Conservation (phyloP, 2,113 vertebrate species). For the Thomomys bottae region DNA sequence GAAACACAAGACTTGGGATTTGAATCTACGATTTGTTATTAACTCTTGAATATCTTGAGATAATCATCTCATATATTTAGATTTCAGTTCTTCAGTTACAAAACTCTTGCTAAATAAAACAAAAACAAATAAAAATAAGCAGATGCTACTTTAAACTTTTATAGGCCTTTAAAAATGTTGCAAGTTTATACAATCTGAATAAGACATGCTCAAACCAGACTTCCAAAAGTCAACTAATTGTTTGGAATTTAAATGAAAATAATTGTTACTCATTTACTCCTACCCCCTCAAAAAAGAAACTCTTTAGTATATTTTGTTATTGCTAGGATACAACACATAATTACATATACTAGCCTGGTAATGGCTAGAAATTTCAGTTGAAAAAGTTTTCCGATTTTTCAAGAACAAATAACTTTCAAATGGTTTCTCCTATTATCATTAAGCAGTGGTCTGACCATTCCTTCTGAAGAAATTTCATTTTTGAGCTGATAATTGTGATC, state of each 20-base stretch:
- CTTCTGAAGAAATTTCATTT: neutral
- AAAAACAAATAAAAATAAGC: conserved; percentile 8
- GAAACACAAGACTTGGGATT: conserved; percentile 7
- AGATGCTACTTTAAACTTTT: neutral
- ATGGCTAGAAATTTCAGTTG: conserved; percentile 2
- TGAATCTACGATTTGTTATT: neutral
- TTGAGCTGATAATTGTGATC: neutral
- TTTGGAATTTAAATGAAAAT: neutral
- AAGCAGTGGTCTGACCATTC: neutral
- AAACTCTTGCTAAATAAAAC: neutral
- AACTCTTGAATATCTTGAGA: neutral
- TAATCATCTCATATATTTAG: neutral
- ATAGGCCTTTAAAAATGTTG: neutral
- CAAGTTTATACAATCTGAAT: neutral
- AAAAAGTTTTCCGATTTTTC: neutral
- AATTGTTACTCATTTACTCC: neutral
- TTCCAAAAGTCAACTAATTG: neutral
- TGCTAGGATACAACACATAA: neutral
- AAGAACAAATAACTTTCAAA: neutral
- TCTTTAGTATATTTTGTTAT: neutral
- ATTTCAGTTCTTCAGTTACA: neutral
- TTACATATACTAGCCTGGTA: neutral
- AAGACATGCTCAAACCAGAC: neutral
- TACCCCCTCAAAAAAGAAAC: neutral
- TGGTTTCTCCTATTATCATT: neutral